Conservation (phyloP, 2,113 vertebrate genomes). For the Clarias macrocephalus region DNA sequence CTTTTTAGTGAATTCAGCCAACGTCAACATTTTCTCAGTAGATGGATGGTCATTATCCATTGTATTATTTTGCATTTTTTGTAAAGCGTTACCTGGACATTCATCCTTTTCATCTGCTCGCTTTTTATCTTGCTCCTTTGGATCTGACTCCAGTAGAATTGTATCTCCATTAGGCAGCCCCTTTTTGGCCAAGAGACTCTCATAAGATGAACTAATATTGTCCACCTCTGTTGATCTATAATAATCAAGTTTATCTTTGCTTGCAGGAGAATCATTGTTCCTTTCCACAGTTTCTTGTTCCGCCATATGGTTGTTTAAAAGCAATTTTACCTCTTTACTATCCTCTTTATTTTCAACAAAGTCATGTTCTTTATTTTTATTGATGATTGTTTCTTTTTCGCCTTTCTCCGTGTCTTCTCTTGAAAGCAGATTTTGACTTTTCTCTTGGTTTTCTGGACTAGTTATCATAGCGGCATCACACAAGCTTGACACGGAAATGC, state of each 20-base stretch:
- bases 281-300: conserved; percentile 31
- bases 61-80: conserved; percentile 9
- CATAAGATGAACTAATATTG: conserved; percentile 36
- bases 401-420: conserved; percentile 29
- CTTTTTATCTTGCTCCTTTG: conserved; percentile 25
- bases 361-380: conserved; percentile 28
- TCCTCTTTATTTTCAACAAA: conserved; percentile 36
- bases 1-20: background rate
- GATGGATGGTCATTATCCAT: background rate
- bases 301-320: background rate
- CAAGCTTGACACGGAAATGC: conserved; percentile 44
- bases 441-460: conserved; percentile 4
- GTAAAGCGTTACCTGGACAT: background rate
- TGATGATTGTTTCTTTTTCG: conserved; percentile 37
- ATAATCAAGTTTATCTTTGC: conserved; percentile 28
- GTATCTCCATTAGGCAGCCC: conserved; percentile 32
- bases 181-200: conserved; percentile 49
- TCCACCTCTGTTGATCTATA: conserved; percentile 24
- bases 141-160: conserved; percentile 15
- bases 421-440: conserved; percentile 30
- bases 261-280: conserved; percentile 15
- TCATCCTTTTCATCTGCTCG: background rate
- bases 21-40: background rate
- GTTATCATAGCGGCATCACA: conserved; percentile 5
- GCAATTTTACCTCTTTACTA: conserved; percentile 11